Base-by-base conservation (phyloP, 2,797 vertebrate species). In the Margarornis squamiger region DNA sequence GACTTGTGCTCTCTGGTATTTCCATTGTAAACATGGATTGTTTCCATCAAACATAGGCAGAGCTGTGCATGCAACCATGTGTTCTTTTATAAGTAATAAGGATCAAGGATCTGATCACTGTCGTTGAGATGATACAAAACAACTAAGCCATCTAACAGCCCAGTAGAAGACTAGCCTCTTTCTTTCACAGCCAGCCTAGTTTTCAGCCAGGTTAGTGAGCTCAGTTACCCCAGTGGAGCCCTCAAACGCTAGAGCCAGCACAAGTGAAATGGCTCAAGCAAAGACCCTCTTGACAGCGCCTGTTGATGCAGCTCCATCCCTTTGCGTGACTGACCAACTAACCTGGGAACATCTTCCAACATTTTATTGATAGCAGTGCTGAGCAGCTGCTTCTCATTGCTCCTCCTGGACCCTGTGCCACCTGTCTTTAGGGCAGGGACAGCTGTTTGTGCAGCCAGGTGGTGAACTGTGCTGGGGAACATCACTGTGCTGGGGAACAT, bases 41-140 rank as follows among this genome's bases (percentile, higher is more conserved):
- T 84, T 67, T 86, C 70, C 83, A 74, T 71, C 23, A 67, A 82
- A 67, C 34, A 7, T 2, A 10, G 46, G 61, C 38, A 71, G 12
- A 81, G 1, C 32, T 1, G 0, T 3, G 6, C 70, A 52, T 71
- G 66, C 0, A 1, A 63, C 43, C 2, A 0, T 15, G 17, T 74
- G 81, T 57, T 38, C 76, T 78, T 76, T 39, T 38, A 9, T 41
- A 72, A 80, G 62, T 52, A 80, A 63, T 43, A 67, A 3, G 2
- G 39, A 55, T 66, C 46, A 74, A 94, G 41, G 48, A 45, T 38
- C 79, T 70, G 41, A 46, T 62, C 29, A 13, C 79, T 51, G 66
- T 34, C 20, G 4, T 1, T 86, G 55, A 72, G 63, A 65, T 52
- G 26, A 16, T 24, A 41, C 20, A 34, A 68, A 58, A 38, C 46